These are phyloP conservation scores for Entomobrya multifasciata DNA, from an alignment of 2,888 invertebrate species.

Conservation along the genomic window DNA sequence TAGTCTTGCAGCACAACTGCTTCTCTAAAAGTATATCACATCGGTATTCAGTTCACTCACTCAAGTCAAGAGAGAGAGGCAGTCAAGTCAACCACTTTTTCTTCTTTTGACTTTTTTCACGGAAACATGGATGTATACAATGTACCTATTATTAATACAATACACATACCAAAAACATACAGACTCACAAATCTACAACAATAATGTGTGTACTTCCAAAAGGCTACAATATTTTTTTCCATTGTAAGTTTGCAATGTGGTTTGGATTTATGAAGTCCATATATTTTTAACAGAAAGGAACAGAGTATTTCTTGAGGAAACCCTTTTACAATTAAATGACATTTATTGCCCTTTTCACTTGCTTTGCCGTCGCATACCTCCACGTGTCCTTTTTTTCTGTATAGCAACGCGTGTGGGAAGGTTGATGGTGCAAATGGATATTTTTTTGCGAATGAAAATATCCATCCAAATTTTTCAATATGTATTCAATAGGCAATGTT, in stretches of 20 bases:
- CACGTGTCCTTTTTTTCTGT: not conserved
- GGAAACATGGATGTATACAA: slow-evolving; percentile 61
- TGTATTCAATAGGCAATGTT: slow-evolving; percentile 5
- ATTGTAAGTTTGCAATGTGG: slow-evolving; percentile 17
- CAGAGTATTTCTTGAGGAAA: not conserved
- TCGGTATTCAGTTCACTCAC: slow-evolving; percentile 50
- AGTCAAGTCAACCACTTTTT: slow-evolving; percentile 53
- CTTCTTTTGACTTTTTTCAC: slow-evolving; percentile 31
- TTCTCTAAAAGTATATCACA: not conserved
- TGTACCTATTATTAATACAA: slow-evolving; percentile 48
- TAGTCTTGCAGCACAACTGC: not conserved
- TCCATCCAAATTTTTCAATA: slow-evolving; percentile 36
- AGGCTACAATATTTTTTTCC: too few relatives aligned
- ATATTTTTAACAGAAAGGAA: slow-evolving; percentile 59
- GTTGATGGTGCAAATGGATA: not conserved
- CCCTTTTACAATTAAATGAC: slow-evolving; percentile 79
- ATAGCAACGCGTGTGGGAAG: not conserved
- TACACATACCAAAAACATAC: not conserved
- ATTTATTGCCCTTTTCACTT: slow-evolving; percentile 77
- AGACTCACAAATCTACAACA: not conserved
- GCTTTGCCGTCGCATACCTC: slow-evolving; percentile 9
- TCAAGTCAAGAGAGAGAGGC: not conserved
- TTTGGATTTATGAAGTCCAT: slow-evolving; percentile 79
- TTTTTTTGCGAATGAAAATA: not conserved
- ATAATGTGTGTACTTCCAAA: not conserved